phyloP scores from a whole-genome alignment of 2,888 invertebrate genomes.

The Meganola albula region DNA sequence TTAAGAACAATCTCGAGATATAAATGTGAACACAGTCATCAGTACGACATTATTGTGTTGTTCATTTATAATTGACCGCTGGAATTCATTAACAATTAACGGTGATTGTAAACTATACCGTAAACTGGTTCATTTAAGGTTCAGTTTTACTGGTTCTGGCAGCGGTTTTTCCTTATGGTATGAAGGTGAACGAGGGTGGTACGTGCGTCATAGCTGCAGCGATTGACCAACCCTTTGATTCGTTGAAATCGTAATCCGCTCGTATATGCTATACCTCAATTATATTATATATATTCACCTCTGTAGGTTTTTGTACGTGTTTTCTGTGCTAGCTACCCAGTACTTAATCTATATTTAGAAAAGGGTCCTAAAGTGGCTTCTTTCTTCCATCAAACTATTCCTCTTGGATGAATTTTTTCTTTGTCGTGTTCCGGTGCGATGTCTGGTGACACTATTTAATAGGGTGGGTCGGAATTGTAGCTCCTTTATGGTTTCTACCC shows the following conservation, averaged over 20 bases:
- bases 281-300: too few relatives aligned
- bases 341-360: too few relatives aligned
- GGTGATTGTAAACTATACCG: constrained; percentile 24
- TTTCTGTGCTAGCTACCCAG: too few relatives aligned
- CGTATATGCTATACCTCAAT: too few relatives aligned
- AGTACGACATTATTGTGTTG: constrained; percentile 26
- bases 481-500: too few relatives aligned
- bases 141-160: constrained; percentile 14
- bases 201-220: constrained; percentile 46
- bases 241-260: constrained; percentile 27
- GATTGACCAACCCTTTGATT: constrained; percentile 41
- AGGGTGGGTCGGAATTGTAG: too few relatives aligned
- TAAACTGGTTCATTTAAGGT: constrained; percentile 27
- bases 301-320: too few relatives aligned
- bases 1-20: constrained; percentile 13
- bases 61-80: constrained; percentile 34
- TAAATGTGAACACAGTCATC: constrained; percentile 27
- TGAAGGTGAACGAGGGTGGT: constrained; percentile 53
- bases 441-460: too few relatives aligned
- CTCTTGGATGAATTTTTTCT: too few relatives aligned
- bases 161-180: constrained; percentile 49
- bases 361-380: too few relatives aligned
- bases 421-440: too few relatives aligned
- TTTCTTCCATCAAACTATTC: too few relatives aligned
- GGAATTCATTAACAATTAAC: constrained; percentile 36